Evolutionary conservation across 1,140 invertebrate species (phyloP).

Genomic region (Gyrodactylus bullatarudis): DNA sequence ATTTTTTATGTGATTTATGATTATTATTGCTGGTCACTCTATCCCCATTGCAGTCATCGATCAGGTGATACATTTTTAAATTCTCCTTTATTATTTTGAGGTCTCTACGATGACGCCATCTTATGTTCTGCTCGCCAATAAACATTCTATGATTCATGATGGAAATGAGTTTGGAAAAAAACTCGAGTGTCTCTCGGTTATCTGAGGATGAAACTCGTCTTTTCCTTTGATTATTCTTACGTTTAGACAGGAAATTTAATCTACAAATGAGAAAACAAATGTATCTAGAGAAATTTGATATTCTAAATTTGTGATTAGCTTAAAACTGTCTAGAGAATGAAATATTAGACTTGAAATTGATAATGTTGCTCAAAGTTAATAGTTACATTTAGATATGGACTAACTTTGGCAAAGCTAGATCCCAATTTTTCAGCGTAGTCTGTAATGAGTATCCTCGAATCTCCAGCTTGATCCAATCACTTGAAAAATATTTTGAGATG

Average conservation of each 20-base stretch:
- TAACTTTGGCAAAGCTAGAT: neutral
- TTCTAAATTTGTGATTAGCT: no score
- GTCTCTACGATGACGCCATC: neutral
- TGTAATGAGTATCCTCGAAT: neutral
- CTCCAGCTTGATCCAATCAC: neutral
- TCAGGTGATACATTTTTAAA: no score
- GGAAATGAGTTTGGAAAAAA: neutral
- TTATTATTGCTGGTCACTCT: no score
- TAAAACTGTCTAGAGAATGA: no score
- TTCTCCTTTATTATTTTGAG: no score
- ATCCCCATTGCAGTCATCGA: no score
- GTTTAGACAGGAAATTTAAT: no score
- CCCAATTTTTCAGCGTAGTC: neutral
- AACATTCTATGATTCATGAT: neutral
- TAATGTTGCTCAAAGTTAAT: neutral
- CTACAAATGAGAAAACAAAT: no score
- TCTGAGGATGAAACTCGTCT: neutral
- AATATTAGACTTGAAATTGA: neutral
- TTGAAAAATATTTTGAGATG: neutral
- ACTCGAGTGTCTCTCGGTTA: neutral
- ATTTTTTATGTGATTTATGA: no score
- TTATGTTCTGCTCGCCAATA: neutral
- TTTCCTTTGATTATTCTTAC: neutral
- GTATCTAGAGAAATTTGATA: no score
- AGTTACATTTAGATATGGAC: neutral